phyloP scores from a whole-genome alignment of 2,888 invertebrate species.

The Entomobrya multifasciata region DNA sequence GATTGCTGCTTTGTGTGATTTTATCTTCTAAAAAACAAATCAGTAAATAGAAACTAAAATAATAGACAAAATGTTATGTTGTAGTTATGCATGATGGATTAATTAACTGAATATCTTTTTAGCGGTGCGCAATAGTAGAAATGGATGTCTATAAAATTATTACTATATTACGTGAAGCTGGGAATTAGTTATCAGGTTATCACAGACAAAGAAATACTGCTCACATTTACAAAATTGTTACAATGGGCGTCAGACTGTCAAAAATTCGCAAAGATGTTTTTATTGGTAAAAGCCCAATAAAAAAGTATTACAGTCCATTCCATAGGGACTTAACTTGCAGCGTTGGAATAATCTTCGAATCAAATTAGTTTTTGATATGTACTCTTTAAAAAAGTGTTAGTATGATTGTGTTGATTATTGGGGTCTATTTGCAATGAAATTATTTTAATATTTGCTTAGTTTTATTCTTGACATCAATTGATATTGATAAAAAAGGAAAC shows the following conservation, averaged over 20 bases:
- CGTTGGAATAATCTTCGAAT: not conserved
- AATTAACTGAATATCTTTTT: constrained; percentile 22
- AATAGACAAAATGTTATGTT: no score
- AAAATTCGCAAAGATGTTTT: no score
- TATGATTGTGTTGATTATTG: not conserved
- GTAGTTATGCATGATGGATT: constrained; percentile 35
- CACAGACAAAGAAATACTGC: not conserved
- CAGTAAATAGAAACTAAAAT: not conserved
- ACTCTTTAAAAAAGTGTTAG: no score
- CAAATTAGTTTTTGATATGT: not conserved
- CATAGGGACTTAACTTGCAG: no score
- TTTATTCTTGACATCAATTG: not conserved
- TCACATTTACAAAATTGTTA: no score
- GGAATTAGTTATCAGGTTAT: not conserved
- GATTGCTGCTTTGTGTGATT: no score
- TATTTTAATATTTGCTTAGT: not conserved
- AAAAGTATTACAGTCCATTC: no score
- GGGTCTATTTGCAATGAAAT: constrained; percentile 2
- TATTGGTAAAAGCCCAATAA: no score
- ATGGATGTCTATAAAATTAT: not conserved
- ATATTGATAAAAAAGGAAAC: no score
- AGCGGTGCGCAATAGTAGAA: no score
- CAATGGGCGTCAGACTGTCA: no score
- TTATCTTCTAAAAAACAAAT: not conserved
- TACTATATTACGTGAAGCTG: not conserved